These are phyloP conservation scores for Platysternon megacephalum DNA, from an alignment of 2,113 vertebrate species.

Conservation along the genomic window DNA sequence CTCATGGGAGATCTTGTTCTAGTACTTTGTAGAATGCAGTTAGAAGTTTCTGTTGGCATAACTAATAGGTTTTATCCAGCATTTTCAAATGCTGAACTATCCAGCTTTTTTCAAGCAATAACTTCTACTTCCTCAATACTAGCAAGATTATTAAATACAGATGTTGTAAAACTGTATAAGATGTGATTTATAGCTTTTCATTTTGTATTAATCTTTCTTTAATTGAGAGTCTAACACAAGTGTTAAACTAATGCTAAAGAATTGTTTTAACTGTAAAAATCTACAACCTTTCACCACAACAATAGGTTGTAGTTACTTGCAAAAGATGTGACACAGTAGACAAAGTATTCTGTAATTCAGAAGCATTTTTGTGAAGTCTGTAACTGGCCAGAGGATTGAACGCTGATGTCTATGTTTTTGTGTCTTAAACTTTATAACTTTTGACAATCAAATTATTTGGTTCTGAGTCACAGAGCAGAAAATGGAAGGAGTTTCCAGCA, in stretches of 20 bases:
- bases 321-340: neutral
- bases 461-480: neutral
- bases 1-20: conserved; percentile 51
- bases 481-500: neutral
- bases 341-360: conserved; percentile 10
- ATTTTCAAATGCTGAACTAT: conserved; percentile 53
- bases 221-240: conserved; percentile 50
- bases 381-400: conserved; percentile 11
- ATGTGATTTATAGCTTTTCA: conserved; percentile 13
- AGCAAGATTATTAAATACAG: conserved; percentile 66
- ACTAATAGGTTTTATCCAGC: conserved; percentile 57
- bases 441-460: neutral
- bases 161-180: neutral
- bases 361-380: neutral
- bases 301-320: neutral
- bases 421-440: neutral
- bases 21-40: conserved; percentile 42
- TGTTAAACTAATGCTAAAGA: conserved; percentile 33
- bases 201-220: conserved; percentile 57
- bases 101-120: conserved; percentile 25
- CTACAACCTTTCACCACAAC: neutral
- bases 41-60: conserved; percentile 66
- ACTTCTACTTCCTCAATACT: conserved; percentile 10
- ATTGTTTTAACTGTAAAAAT: neutral
- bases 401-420: neutral